Evolutionary conservation across 2,888 invertebrate species (phyloP), one percentile per base, ranked within the genome.

Genomic region (Xiphydria camelus): DNA sequence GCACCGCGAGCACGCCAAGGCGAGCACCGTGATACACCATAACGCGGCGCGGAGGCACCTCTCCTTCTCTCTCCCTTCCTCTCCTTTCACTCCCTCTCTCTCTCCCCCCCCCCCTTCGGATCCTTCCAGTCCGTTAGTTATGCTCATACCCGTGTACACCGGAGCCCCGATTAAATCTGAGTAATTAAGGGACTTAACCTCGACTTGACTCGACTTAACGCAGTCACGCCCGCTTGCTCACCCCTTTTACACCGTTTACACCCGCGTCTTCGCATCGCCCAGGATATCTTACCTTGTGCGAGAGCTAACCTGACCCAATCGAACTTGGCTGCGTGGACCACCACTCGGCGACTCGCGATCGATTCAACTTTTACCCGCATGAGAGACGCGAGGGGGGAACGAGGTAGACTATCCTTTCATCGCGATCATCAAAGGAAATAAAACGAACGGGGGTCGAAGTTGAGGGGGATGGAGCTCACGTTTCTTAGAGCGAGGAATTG

Each of bases 111-210:
- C 21, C 41, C 35, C 37, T 31, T 23, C 42, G 38, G 47, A 48
- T 51, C 47, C 47, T 34, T 41, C 43, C 25, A 9, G 37, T 33
- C 51, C 53, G 53, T 61, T 62, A 61, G 62, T 63, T 62, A 64
- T 65, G 59, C 61, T 51, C 57, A 60, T 59, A 62, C 22, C 34
- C 15, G 26, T 41, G 22, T 45, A 45, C 51, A 49, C 17, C 50
- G 42, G 39, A 42, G 36, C 62, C 57, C 69, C 68, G 71, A 71
- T 71, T 71, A 72, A 73, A 73, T 73, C 73, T 72, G 70, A 73
- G 71, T 73, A 73, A 73, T 73, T 73, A 73, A 73, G 70, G 73
- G 68, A 73, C 70, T 72, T 71, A 73, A 72, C 72, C 71, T 73
- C 68, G 70, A 67, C 69, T 71, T 70, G 71, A 70, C 70, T 73